Conservation (phyloP, 2,888 invertebrate species). For the Phortica okadai region DNA sequence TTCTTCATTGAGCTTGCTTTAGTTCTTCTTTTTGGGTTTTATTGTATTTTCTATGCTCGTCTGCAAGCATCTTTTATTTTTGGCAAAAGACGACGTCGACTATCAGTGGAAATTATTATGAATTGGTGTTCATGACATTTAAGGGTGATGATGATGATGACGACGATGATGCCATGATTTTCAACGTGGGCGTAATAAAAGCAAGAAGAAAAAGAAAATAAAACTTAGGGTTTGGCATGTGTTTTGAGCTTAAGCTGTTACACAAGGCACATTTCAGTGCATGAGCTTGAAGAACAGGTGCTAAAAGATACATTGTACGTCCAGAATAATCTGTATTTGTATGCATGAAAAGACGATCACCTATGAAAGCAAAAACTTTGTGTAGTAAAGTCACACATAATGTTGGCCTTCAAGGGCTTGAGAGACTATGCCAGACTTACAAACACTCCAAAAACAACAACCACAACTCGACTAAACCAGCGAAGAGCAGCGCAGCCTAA, state of each 20-base stretch:
- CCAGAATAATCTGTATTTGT: neutral
- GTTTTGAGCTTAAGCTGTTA: neutral
- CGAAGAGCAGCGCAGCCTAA: neutral
- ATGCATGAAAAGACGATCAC: neutral
- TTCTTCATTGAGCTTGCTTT: neutral
- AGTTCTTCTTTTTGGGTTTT: neutral
- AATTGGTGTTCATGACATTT: neutral
- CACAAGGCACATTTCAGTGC: no score
- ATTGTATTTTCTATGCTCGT: neutral
- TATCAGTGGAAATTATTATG: constrained; percentile 15
- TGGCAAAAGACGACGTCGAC: neutral
- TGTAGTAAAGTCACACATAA: no score
- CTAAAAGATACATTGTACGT: no score
- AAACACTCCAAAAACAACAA: constrained; percentile 11
- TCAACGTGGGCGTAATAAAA: neutral
- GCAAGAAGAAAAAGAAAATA: neutral
- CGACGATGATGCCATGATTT: neutral
- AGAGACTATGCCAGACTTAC: neutral
- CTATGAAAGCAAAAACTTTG: no score
- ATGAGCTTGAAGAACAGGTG: no score
- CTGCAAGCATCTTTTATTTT: neutral
- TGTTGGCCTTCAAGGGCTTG: neutral
- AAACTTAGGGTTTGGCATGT: neutral
- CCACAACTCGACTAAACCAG: neutral
- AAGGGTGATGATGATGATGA: neutral